Evolutionary conservation across 2,888 invertebrate species (phyloP).

Genomic region (Molorchus minor): DNA sequence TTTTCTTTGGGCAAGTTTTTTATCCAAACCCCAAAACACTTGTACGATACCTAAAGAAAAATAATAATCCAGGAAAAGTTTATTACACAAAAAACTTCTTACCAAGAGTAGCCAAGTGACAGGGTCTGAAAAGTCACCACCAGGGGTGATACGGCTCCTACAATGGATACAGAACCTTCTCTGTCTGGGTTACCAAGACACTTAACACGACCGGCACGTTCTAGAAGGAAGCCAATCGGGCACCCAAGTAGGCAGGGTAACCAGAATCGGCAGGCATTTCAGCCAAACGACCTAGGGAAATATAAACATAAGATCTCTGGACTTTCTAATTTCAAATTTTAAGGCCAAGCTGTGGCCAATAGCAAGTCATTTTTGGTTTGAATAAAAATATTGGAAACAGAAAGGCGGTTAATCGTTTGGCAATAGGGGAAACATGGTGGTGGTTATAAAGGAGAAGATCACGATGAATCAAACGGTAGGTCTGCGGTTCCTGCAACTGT

Average conservation of each 20-base stretch:
- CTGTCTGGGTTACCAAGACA: conserved; percentile 97
- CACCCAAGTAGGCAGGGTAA: conserved; percentile 99
- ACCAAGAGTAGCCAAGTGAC: conserved; percentile 94
- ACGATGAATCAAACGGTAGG: too few relatives aligned
- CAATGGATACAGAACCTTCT: conserved; percentile 99
- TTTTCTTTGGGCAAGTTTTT: conserved; percentile 98
- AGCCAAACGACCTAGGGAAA: conserved; percentile 81
- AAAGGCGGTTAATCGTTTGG: too few relatives aligned
- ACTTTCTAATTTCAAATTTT: too few relatives aligned
- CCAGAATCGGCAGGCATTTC: conserved; percentile 99
- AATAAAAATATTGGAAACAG: too few relatives aligned
- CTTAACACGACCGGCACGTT: conserved; percentile 97
- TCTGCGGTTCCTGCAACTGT: too few relatives aligned
- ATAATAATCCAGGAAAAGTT: neutral
- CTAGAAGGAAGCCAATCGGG: conserved; percentile 99
- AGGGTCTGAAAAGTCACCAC: conserved; percentile 99
- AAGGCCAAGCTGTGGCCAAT: too few relatives aligned
- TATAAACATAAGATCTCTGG: too few relatives aligned
- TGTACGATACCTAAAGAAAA: conserved; percentile 47
- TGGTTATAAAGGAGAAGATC: too few relatives aligned
- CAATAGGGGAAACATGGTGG: too few relatives aligned
- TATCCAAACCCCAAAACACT: conserved; percentile 99
- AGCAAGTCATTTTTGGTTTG: too few relatives aligned
- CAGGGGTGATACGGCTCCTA: conserved; percentile 99
- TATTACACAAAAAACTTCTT: conserved; percentile 10